phyloP scores from a whole-genome alignment of 2,113 vertebrate genomes.

The Vombatus ursinus region DNA sequence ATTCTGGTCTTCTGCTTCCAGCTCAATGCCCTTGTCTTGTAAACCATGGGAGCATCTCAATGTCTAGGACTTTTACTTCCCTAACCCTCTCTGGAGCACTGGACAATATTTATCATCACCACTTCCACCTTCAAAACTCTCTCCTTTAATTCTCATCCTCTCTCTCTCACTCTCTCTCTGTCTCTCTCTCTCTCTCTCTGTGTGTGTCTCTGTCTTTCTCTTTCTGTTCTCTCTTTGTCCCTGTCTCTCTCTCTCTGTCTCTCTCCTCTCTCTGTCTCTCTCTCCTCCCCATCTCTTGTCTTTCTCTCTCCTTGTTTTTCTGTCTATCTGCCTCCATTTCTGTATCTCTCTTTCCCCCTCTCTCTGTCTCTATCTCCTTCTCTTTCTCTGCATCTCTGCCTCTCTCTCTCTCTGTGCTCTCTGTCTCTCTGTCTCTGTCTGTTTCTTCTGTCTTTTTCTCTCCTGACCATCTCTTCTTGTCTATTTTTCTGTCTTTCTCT shows the following conservation, averaged over 20 bases:
- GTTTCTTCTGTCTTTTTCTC: background rate
- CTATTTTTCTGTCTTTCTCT: background rate
- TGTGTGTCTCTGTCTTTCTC: background rate
- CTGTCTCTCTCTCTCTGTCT: background rate
- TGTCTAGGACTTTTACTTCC: too few relatives aligned
- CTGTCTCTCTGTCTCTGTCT: background rate
- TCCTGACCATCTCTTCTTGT: background rate
- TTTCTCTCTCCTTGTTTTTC: background rate
- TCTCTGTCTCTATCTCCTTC: background rate
- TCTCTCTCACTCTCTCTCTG: too few relatives aligned
- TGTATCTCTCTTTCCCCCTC: background rate
- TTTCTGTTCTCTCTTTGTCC: too few relatives aligned
- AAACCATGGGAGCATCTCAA: too few relatives aligned
- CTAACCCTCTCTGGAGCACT: too few relatives aligned
- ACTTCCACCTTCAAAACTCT: too few relatives aligned
- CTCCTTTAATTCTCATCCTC: background rate
- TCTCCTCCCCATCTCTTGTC: too few relatives aligned
- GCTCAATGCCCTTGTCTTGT: background rate
- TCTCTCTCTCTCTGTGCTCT: too few relatives aligned
- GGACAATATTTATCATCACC: too few relatives aligned
- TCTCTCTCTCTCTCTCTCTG: background rate
- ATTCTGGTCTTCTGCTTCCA: background rate
- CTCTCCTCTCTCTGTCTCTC: background rate
- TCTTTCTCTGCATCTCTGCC: background rate
- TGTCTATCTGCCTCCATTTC: background rate